Base-by-base conservation (phyloP, 2,113 vertebrate species). In the Pheucticus melanocephalus region DNA sequence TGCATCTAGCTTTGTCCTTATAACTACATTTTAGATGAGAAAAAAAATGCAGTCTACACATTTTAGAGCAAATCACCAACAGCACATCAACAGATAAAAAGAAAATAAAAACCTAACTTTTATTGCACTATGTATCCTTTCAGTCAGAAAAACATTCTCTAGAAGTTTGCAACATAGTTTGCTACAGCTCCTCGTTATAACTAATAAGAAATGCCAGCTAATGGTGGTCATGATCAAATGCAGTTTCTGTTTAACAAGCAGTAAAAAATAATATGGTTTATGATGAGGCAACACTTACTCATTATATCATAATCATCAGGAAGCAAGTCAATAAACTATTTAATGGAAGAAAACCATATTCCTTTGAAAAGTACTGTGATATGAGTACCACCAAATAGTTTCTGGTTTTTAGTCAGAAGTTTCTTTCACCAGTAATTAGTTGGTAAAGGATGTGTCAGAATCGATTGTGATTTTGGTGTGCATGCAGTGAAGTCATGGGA, bases 391-490 rank as follows among this genome's bases (percentile, higher is more conserved):
- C 95, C 85, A 98, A 98, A 98, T 95, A 97, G 95, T 87, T 97
- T 98, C 95, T 98, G 97, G 98, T 98, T 98, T 98, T 98, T 98
- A 98, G 98, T 98, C 97, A 98, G 98, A 95, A 94, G 83, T 98
- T 98, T 98, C 95, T 97, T 97, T 98, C 96, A 96, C 93, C 96
- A 97, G 94, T 97, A 98, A 97, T 95, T 97, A 92, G 82, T 91
- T 97, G 85, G 87, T 96, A 98, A 98, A 97, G 37, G 95, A 97
- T 95, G 89, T 98, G 97, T 98, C 91, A 13, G 97, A 98, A 98
- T 98, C 87, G 72, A 98, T 98, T 61, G 90, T 90, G 61, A 93
- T 95, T 88, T 96, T 93, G 94, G 98, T 95, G 82, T 40, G 85
- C 94, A 86, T 81, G 88, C 75, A 96, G 63, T 88, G 92, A 95